These are phyloP conservation scores for Ochotona princeps DNA, from an alignment of 2,113 vertebrate species.

Conservation along the genomic window DNA sequence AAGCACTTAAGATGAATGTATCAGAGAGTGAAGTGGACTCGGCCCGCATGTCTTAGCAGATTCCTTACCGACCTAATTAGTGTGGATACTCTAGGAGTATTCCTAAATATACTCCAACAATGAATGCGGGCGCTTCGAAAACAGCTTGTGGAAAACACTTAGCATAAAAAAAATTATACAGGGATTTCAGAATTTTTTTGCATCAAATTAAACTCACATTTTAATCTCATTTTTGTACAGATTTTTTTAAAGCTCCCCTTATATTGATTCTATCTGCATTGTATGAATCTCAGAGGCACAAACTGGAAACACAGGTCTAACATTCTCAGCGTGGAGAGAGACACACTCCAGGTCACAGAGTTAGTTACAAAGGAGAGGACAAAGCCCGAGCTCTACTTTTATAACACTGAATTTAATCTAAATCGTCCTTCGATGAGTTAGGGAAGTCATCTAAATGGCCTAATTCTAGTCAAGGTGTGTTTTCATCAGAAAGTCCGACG, in stretches of 20 bases:
- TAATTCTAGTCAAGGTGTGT: neutral
- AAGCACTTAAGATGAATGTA: rapidly evolving
- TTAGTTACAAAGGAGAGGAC: neutral
- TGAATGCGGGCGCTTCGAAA: too few relatives aligned
- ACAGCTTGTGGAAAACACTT: too few relatives aligned
- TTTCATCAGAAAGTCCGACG: neutral
- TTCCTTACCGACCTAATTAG: neutral
- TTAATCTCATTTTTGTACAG: too few relatives aligned
- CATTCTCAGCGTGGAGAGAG: neutral
- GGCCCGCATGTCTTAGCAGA: rapidly evolving
- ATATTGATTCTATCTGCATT: neutral
- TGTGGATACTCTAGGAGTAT: neutral
- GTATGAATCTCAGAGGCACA: neutral
- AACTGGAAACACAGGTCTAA: neutral
- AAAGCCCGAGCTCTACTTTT: neutral
- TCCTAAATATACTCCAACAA: neutral
- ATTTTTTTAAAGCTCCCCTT: neutral
- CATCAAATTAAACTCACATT: too few relatives aligned
- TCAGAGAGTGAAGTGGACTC: rapidly evolving
- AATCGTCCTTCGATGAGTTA: neutral
- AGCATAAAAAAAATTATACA: too few relatives aligned
- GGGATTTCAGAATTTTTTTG: too few relatives aligned
- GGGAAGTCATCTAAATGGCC: neutral
- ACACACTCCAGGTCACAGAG: neutral
- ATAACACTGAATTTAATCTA: neutral